Evolutionary conservation across 2,888 invertebrate species (phyloP), one percentile per base, ranked within the genome.

Genomic region (Xestia sexstrigata): DNA sequence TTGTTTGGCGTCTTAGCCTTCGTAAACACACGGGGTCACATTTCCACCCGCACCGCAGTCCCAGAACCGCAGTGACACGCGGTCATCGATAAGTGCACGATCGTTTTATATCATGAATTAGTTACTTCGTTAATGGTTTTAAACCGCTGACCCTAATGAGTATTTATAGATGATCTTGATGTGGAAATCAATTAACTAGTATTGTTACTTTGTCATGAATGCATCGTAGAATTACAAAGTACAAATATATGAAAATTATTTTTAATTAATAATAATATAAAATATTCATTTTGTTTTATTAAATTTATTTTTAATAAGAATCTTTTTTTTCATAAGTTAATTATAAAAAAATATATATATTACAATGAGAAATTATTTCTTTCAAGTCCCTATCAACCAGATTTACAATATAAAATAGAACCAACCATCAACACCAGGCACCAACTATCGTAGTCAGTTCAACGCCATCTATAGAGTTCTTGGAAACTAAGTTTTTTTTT

Each of bases 11-110:
- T 65, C 55, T 66, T 23, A 81, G 45, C 49, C 20, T 39, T n/a
- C 49, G 58, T 26, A 84, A 78, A 87, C 76, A 81, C 58, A 85
- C 82, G 70, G 60, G 47, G n/a, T 58, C 20, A 3, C 23, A 58
- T 63, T 39, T 11, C 35, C 62, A 55, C 30, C 42, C 20, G 74
- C n/a, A 8, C 58, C 81, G 77, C 74, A 4, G 23, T 30, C 47
- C 39, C 55, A 62, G 45, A 35, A 49, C 47, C 49, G 62, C 55
- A 62, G 39, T 62, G 45, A n/a, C 45, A 9, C 15, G 39, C 23
- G 60, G 47, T 5, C n/a, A 11, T 35, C 68, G 55, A 65, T 76
- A 23, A 70, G 26, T 30, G 17, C 55, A 73, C 58, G 30, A 73
- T 79, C 47, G 74, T 66, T 70, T 74, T 47, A 69, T 65, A 72